A percentile compares a stretch with the other conserved stretches of the same genome.
These are phyloP conservation scores for Anguilla japonica DNA, from an alignment of 2,113 vertebrate species.

Conservation along the genomic window DNA sequence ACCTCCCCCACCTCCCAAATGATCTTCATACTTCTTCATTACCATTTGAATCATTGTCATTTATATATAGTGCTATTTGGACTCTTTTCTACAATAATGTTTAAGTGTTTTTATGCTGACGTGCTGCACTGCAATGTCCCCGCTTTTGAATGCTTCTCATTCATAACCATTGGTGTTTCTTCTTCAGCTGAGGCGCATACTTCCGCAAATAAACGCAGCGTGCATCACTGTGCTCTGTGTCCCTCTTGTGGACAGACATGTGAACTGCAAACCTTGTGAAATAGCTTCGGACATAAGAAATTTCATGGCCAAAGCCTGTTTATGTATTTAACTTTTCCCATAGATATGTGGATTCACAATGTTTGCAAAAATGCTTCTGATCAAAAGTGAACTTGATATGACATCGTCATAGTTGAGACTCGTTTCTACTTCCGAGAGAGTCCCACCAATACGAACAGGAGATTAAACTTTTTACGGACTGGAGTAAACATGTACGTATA, in stretches of 20 bases:
- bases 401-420: too few species aligned
- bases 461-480: too few species aligned
- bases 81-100: not conserved
- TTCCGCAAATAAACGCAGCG: not conserved
- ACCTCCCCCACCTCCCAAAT: not conserved
- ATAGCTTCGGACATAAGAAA: not conserved
- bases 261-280: not conserved
- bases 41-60: not conserved
- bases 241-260: constrained; percentile 13
- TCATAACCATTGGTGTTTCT: not conserved
- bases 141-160: not conserved
- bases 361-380: too few species aligned
- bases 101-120: not conserved
- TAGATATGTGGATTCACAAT: too few species aligned
- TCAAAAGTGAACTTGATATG: too few species aligned
- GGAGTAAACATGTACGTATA: too few species aligned
- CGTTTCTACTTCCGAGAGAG: too few species aligned
- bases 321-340: too few species aligned
- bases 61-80: not conserved
- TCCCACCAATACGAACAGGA: too few species aligned
- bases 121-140: not conserved
- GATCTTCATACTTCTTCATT: too few species aligned
- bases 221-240: not conserved
- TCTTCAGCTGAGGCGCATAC: not conserved
- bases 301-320: not conserved